These are phyloP conservation scores for Malurus melanocephalus DNA, from an alignment of 2,113 vertebrate genomes.

Conservation along the genomic window DNA sequence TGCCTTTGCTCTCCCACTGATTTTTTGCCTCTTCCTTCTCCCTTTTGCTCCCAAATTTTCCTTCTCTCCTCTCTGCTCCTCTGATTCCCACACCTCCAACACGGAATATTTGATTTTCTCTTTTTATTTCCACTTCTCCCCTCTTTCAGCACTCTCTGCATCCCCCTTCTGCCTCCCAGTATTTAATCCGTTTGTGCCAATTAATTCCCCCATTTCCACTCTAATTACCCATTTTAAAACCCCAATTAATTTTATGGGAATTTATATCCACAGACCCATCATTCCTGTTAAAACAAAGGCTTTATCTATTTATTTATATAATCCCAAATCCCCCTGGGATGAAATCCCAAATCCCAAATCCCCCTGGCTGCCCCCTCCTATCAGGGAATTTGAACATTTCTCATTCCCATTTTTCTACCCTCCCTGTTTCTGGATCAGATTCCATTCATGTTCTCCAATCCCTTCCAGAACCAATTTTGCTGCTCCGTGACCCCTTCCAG, in stretches of 20 bases:
- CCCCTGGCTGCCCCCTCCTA: not conserved
- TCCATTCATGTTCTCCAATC: not conserved
- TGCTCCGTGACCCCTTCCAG: not conserved
- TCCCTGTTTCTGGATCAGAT: not conserved
- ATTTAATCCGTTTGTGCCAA: not conserved
- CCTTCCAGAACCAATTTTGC: not conserved
- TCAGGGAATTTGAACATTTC: accelerated
- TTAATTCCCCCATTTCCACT: not conserved
- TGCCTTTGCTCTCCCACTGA: not conserved
- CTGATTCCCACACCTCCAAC: accelerated
- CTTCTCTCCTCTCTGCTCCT: not conserved
- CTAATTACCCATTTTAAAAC: accelerated
- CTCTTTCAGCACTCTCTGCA: not conserved
- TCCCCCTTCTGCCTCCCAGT: not conserved
- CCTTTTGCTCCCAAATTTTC: not conserved
- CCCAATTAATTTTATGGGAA: not conserved
- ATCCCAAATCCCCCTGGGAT: not conserved
- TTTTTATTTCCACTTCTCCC: not conserved
- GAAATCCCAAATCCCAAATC: too few species aligned
- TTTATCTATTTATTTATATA: not conserved
- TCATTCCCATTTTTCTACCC: not conserved
- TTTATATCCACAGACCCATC: not conserved
- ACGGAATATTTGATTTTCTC: not conserved
- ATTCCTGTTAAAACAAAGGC: not conserved
- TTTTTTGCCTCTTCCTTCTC: not conserved